phyloP scores from a whole-genome alignment of 92 coral and sea anemone species.

The Porites divaricata region DNA sequence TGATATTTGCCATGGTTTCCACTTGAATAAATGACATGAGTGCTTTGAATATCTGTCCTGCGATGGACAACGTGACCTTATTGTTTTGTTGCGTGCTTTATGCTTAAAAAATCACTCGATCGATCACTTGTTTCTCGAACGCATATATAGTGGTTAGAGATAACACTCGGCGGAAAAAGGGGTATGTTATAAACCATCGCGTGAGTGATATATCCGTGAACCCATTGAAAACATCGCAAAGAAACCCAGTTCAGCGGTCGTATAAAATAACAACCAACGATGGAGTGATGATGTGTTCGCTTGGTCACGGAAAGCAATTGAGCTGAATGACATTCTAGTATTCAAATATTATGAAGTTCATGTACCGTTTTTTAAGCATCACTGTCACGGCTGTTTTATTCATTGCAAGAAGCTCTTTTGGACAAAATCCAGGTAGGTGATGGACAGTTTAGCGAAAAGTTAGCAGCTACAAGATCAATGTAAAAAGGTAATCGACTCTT shows the following conservation, averaged over 20 bases:
- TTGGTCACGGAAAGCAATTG: not conserved
- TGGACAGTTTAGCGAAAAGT: not conserved
- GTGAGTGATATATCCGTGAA: not conserved
- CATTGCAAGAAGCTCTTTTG: not conserved
- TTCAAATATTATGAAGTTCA: conserved; percentile 1
- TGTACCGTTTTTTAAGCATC: not conserved
- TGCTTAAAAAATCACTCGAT: not conserved
- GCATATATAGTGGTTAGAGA: not conserved
- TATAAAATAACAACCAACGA: not conserved
- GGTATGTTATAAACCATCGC: not conserved
- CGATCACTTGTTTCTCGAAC: too few relatives aligned
- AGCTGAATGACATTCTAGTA: not conserved
- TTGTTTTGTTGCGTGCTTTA: conserved; percentile 15
- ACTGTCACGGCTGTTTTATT: not conserved
- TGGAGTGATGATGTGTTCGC: not conserved
- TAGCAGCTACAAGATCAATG: not conserved
- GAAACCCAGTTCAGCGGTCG: not conserved
- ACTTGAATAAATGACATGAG: conserved; percentile 32
- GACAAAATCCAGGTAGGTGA: conserved; percentile 26
- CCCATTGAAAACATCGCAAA: not conserved
- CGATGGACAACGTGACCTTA: conserved; percentile 3
- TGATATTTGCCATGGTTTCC: not conserved
- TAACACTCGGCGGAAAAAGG: not conserved
- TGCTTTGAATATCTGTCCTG: conserved; percentile 2
- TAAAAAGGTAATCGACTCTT: too few relatives aligned